Base-by-base conservation (phyloP, 1,140 invertebrate species). In the Globodera ellingtonae region DNA sequence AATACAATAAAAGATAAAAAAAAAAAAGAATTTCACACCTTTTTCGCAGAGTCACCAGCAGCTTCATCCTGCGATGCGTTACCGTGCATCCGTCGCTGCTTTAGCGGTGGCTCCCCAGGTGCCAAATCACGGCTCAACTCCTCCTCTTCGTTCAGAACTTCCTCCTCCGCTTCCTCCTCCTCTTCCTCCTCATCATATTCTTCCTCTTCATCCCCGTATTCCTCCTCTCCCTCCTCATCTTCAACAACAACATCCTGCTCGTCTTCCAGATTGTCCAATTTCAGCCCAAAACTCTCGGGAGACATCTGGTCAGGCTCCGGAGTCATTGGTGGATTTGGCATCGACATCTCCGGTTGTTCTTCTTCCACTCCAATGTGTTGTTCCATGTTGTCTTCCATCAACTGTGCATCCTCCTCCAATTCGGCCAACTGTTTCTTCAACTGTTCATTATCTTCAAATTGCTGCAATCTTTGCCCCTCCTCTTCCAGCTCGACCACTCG, bases 191-290 rank as follows among this genome's bases (percentile, higher is more conserved):
- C 50, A 21, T 47, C 59, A 52, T 62, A 47, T 13, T 62, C 69
- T 50, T 76, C 69, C 7, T n/a, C 65, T 18, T n/a, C 65, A 13
- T 59, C 46, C 0, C 59, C 78, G 21, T 50, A 10, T 44, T 74
- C 72, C 9, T 75, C 72, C 9, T 46, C 79, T 48, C 73, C 73
- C 4, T 78, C 79, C 7, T 59, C 79, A 24, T 62, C 71, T 6
- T 78, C 21, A 48, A 35, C 35, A 65, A 35, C 69, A 21, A 69
- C 59, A 15, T 18, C 65, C 72, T 6, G 13, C 9, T 50, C 35
- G 18, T 72, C 71, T 35, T 35, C 35, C 35, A 35, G 35, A 18
- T 15, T 18, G 15, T 18, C 56, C 9, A 35, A 47, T 18, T 24
- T 70, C 67, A 47, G 67, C 21, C 67, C 46, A 35, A 13, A 70